phyloP scores from a whole-genome alignment of 2,113 vertebrate genomes.

The Chloropsis hardwickii region DNA sequence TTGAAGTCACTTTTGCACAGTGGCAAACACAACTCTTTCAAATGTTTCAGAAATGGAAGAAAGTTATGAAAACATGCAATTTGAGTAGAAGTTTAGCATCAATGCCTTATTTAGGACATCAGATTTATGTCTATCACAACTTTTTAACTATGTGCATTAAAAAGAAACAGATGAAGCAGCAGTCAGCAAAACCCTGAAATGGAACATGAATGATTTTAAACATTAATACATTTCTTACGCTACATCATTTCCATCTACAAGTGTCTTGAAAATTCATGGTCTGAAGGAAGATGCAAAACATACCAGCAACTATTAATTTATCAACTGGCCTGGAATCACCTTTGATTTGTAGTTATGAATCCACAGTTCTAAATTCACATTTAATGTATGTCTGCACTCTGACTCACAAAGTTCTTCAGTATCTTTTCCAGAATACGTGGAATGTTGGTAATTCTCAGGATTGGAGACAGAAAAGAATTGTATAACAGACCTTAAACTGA shows the following conservation, averaged over 20 bases:
- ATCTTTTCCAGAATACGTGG: not conserved
- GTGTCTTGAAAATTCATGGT: not conserved
- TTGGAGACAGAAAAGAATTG: not conserved
- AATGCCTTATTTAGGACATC: not conserved
- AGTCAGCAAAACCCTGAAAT: not conserved
- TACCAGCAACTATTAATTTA: not conserved
- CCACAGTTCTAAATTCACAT: not conserved
- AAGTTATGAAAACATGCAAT: not conserved
- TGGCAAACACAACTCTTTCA: not conserved
- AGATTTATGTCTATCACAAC: not conserved
- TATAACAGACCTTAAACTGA: not conserved
- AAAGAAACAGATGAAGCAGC: not conserved
- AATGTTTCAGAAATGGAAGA: not conserved
- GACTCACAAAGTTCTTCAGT: not conserved
- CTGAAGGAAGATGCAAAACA: not conserved
- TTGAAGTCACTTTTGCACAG: not conserved
- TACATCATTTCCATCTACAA: not conserved
- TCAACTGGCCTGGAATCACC: not conserved
- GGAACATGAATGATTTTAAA: not conserved
- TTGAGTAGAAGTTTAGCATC: not conserved
- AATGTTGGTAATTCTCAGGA: not conserved
- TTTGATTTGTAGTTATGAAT: not conserved
- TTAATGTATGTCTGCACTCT: accelerated
- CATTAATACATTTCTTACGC: not conserved
- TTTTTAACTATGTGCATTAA: not conserved